Percentiles rank a stretch among this genome's conserved stretches.
Conservation (phyloP, 2,888 invertebrate genomes). For the Willowsia nigromaculata region DNA sequence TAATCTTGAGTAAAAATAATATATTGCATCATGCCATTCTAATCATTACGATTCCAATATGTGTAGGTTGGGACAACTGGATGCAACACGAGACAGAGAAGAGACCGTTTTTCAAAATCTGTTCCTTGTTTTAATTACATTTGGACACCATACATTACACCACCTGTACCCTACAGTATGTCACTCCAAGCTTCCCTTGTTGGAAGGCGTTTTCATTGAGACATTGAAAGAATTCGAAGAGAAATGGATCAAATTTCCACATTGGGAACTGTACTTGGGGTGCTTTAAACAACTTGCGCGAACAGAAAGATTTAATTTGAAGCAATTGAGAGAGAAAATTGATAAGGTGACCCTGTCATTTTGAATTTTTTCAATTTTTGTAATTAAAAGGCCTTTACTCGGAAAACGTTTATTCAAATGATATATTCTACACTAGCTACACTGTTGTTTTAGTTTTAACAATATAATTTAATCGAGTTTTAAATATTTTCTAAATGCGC, state of each 20-base stretch:
- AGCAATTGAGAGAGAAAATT: constrained; percentile 38
- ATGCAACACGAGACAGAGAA: constrained; percentile 87
- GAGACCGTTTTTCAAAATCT: constrained; percentile 83
- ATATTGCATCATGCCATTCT: no score
- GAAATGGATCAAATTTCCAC: constrained; percentile 81
- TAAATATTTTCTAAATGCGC: no score
- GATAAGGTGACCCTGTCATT: constrained; percentile 17
- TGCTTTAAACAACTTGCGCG: constrained; percentile 85
- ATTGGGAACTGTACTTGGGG: constrained; percentile 85
- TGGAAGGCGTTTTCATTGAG: constrained; percentile 85
- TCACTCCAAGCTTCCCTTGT: constrained; percentile 86
- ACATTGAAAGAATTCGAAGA: constrained; percentile 86
- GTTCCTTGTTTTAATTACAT: constrained; percentile 81
- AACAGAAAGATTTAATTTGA: constrained; percentile 72
- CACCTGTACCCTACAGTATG: constrained; percentile 88
- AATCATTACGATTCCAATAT: no score
- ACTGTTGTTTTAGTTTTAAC: no score
- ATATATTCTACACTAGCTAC: no score
- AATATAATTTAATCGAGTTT: no score
- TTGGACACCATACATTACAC: constrained; percentile 82
- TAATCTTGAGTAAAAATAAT: no score
- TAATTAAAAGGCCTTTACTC: no score
- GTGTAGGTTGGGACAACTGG: constrained; percentile 85
- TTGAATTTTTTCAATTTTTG: not conserved
- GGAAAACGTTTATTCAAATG: no score